phyloP scores from a whole-genome alignment of 1,140 invertebrate genomes.

The Nasonia longicornis region DNA sequence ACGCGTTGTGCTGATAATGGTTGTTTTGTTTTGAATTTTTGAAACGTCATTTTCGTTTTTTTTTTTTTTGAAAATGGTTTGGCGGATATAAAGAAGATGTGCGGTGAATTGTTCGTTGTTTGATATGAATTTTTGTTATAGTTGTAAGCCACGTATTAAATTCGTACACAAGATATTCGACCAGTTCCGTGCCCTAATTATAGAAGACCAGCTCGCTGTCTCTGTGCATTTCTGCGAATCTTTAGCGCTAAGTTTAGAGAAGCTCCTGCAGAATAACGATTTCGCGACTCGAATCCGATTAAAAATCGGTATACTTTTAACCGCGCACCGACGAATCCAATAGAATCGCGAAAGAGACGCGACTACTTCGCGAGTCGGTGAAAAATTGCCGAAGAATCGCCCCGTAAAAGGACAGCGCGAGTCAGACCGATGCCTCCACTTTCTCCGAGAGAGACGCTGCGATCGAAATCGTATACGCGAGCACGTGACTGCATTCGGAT shows the following conservation, averaged over 20 bases:
- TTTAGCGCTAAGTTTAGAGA: not conserved
- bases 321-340: no score
- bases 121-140: no score
- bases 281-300: not conserved
- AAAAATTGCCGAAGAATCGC: constrained; percentile 1
- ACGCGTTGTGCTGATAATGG: not conserved
- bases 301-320: no score
- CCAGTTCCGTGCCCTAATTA: not conserved
- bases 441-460: constrained; percentile 48
- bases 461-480: not conserved
- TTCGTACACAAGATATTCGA: not conserved
- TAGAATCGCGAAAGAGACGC: not conserved
- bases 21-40: not conserved
- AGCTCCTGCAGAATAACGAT: not conserved
- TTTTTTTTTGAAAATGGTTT: not conserved
- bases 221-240: not conserved
- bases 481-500: not conserved
- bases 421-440: constrained; percentile 42
- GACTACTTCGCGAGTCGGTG: not conserved
- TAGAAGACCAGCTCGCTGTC: not conserved
- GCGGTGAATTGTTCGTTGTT: no score
- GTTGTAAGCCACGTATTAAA: not conserved
- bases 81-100: no score
- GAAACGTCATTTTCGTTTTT: not conserved
- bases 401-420: not conserved